Conservation (phyloP, 1,140 invertebrate species). For the Diachasmimorpha longicaudata region DNA sequence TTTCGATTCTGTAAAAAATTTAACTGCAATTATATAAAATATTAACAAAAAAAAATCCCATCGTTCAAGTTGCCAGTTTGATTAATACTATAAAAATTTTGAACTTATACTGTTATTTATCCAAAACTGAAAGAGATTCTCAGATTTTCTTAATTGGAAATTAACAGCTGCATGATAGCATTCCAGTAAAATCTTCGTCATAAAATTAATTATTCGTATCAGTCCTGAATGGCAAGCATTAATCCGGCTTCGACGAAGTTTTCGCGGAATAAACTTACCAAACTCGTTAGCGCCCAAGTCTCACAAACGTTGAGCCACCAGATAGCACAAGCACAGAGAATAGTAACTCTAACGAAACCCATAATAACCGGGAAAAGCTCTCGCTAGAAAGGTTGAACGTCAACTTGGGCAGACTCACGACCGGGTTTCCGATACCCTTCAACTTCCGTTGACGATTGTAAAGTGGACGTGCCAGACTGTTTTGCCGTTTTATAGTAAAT, state of each 20-base stretch:
- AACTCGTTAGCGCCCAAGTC: neutral
- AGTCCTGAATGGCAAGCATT: too few relatives aligned
- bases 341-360: neutral
- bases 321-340: neutral
- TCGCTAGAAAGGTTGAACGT: neutral
- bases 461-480: constrained; percentile 49
- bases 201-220: too few relatives aligned
- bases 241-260: neutral
- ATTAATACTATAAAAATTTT: too few relatives aligned
- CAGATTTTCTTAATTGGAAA: too few relatives aligned
- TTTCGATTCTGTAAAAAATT: too few relatives aligned
- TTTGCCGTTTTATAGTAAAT: constrained; percentile 64
- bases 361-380: neutral
- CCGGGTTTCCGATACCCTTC: constrained; percentile 8
- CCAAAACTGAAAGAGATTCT: too few relatives aligned
- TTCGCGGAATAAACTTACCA: neutral
- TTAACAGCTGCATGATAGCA: too few relatives aligned
- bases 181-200: too few relatives aligned
- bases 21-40: too few relatives aligned
- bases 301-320: neutral
- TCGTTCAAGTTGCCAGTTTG: too few relatives aligned
- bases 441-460: constrained; percentile 37
- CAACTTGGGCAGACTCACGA: neutral
- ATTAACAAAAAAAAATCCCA: too few relatives aligned
- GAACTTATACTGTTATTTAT: too few relatives aligned